These are phyloP conservation scores for Melipona quadrifasciata DNA, from an alignment of 1,140 invertebrate genomes.

Conservation along the genomic window DNA sequence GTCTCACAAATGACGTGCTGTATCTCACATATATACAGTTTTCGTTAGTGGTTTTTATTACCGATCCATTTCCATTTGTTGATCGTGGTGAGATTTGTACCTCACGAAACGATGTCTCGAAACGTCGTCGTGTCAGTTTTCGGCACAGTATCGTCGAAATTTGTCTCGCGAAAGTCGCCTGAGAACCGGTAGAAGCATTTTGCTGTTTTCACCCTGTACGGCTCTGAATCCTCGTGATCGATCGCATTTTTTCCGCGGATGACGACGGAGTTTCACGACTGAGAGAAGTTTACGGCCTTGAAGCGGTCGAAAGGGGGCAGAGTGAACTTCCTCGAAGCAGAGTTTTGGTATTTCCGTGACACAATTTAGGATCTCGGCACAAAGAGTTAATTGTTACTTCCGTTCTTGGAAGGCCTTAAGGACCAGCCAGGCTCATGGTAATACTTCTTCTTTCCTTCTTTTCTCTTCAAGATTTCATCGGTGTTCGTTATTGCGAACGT, in stretches of 20 bases:
- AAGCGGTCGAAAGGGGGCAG: neutral
- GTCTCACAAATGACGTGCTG: no score
- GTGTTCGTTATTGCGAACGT: neutral
- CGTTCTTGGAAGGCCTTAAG: neutral
- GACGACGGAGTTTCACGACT: neutral
- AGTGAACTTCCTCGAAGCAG: slow-evolving; percentile 31
- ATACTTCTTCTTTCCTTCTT: neutral
- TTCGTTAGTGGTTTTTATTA: neutral
- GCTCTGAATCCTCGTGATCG: neutral
- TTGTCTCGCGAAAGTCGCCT: no score
- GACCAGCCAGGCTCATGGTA: neutral
- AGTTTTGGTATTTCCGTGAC: slow-evolving; percentile 27
- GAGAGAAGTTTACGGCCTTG: slow-evolving; percentile 11
- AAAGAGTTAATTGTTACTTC: neutral
- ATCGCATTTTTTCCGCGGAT: neutral
- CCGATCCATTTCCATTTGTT: no score
- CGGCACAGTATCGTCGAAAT: neutral
- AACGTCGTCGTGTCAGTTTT: neutral
- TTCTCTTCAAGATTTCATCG: neutral
- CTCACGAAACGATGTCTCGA: neutral
- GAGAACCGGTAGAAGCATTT: neutral
- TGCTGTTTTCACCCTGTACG: neutral
- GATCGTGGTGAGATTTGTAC: no score
- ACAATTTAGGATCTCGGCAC: neutral
- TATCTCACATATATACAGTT: neutral